phyloP scores from a whole-genome alignment of 1,140 invertebrate genomes.

The Schlechtendalia chinensis region DNA sequence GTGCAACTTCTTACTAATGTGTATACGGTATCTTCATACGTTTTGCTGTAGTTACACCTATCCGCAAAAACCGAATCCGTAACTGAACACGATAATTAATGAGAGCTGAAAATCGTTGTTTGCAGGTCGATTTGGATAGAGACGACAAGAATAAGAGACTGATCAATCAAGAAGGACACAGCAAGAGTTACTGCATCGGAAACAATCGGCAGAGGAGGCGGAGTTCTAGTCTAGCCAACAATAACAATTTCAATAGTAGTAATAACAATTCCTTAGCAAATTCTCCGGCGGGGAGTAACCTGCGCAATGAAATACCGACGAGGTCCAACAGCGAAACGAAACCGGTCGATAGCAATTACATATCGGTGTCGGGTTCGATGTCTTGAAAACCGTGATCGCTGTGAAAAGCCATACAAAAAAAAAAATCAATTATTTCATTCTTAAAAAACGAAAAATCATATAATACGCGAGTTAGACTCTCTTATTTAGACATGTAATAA shows the following conservation, averaged over 20 bases:
- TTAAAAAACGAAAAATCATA: neutral
- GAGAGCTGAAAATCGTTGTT: too few relatives aligned
- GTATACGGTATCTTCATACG: too few relatives aligned
- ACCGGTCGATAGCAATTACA: slow-evolving; percentile 11
- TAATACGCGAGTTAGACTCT: too few relatives aligned
- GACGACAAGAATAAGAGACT: slow-evolving; percentile 32
- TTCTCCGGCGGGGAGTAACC: neutral
- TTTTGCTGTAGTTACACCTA: too few relatives aligned
- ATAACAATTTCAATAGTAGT: slow-evolving; percentile 13
- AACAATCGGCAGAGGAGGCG: slow-evolving; percentile 19
- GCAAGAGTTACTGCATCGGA: neutral
- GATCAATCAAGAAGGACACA: neutral
- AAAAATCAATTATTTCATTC: neutral
- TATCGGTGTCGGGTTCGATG: slow-evolving; percentile 38
- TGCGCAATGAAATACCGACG: neutral
- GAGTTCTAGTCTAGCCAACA: slow-evolving; percentile 22
- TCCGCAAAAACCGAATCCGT: too few relatives aligned
- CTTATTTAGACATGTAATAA: too few relatives aligned
- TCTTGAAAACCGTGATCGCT: neutral
- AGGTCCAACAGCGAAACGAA: slow-evolving; percentile 30
- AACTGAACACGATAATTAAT: too few relatives aligned
- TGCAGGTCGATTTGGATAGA: slow-evolving; percentile 9
- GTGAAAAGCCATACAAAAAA: neutral
- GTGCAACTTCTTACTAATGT: too few relatives aligned
- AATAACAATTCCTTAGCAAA: slow-evolving; percentile 24